Evolutionary conservation across 2,888 invertebrate genomes (phyloP), one percentile per base, ranked within the genome.

Genomic region (Heliconius aoede): DNA sequence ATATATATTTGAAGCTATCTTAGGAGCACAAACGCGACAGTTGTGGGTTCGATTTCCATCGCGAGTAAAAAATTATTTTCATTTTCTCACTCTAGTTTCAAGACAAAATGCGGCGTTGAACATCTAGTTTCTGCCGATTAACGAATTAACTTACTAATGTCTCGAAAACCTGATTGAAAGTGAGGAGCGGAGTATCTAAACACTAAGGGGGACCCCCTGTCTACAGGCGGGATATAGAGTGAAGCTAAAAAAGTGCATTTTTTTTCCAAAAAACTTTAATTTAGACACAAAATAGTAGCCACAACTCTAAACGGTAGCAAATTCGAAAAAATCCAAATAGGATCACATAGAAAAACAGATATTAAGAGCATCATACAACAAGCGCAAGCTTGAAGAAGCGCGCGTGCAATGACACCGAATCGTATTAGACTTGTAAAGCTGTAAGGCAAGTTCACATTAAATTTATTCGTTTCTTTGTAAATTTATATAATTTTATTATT

Each of bases 401-500:
- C 55, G 69, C 69, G 69, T 69, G 55, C 69, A 69, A 69, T 69
- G 69, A 69, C 69, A 69, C 69, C 55, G 55, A 69, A 51, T 30
- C 28, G 30, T 55, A 65, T 36, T 36, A 26, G 65, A 65, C 36
- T 65, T 65, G 65, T 65, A 65, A 69, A 69, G 69, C 69, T 55
- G 55, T 69, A 55, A 69, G 69, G 30, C 69, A 55, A 69, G 30
- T 55, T 55, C 69, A 69, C 55, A 55, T 69, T 24, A 30, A 69
- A 55, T 55, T 69, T 55, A 24, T 69, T 55, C 51, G 15, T 55
- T 55, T 69, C 30, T 30, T 55, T 69, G 69, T 51, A 51, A 51
- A 51, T 68, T 68, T 51, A 30, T 30, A 28, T 30, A 18, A 21
- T 46, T 51, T 46, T 46, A 13, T 28, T 30, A 24, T 69, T 40